Conservation (phyloP, 2,888 invertebrate species). For the Ceriagrion tenellum region DNA sequence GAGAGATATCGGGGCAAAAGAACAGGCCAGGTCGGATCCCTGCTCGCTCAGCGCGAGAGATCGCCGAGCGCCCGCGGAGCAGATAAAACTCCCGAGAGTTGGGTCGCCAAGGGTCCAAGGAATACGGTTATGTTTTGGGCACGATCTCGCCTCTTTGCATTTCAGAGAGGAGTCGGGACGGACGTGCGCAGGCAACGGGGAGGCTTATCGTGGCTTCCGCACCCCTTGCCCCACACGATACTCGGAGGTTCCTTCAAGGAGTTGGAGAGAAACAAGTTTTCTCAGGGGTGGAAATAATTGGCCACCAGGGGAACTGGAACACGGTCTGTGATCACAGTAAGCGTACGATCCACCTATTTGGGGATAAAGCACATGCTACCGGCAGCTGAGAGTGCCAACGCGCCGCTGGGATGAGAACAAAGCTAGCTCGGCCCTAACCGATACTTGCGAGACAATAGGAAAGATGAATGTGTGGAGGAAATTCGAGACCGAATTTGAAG, state of each 20-base stretch:
- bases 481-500: too few relatives aligned
- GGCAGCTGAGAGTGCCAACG: neutral
- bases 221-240: neutral
- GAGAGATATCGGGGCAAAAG: too few relatives aligned
- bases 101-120: neutral
- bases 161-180: neutral
- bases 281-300: neutral
- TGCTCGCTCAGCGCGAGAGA: neutral
- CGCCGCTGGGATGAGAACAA: too few relatives aligned
- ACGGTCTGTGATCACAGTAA: neutral
- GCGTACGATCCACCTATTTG: neutral
- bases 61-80: neutral
- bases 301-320: neutral
- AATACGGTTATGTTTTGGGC: constrained; percentile 21
- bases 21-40: neutral
- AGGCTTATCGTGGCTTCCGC: neutral
- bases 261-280: neutral
- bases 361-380: neutral
- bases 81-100: neutral
- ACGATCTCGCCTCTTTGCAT: constrained; percentile 31
- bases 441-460: too few relatives aligned
- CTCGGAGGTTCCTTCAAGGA: too few relatives aligned
- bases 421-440: too few relatives aligned
- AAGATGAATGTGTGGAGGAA: too few relatives aligned
- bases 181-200: neutral